Conservation (phyloP, 2,797 vertebrate species). For the Echeneis naucrates region DNA sequence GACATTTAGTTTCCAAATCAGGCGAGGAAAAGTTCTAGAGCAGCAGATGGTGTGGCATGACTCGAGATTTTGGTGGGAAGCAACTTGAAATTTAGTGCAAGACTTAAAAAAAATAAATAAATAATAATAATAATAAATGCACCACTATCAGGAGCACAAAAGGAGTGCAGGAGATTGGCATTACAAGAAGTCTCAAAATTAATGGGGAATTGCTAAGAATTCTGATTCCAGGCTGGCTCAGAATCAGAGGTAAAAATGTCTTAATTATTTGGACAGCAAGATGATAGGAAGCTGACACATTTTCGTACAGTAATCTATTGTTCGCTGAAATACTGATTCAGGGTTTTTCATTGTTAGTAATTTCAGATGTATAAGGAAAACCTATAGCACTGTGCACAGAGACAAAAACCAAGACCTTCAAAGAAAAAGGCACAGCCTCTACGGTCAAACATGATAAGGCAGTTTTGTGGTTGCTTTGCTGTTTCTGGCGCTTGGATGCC, state of each 20-base stretch:
- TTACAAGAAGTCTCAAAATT: conserved; percentile 75
- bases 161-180: conserved; percentile 72
- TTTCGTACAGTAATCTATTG: conserved; percentile 10
- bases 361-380: not conserved
- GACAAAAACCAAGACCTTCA: too few species aligned
- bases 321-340: conserved; percentile 15
- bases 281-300: conserved; percentile 44
- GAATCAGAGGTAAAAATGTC: conserved; percentile 48
- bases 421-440: too few species aligned
- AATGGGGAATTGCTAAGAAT: conserved; percentile 64
- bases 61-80: conserved; percentile 74
- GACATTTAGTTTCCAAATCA: conserved; percentile 60
- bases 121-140: too few species aligned
- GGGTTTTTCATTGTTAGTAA: conserved; percentile 5
- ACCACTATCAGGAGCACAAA: conserved; percentile 71
- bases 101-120: conserved; percentile 65
- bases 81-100: conserved; percentile 76
- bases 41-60: conserved; percentile 80
- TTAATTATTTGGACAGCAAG: conserved; percentile 30
- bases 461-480: too few species aligned
- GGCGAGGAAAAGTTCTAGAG: conserved; percentile 52
- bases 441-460: too few species aligned
- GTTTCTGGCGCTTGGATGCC: too few species aligned
- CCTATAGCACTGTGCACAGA: too few species aligned
- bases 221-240: conserved; percentile 56